phyloP scores from a whole-genome alignment of 1,140 invertebrate genomes.

The Ooceraea biroi region DNA sequence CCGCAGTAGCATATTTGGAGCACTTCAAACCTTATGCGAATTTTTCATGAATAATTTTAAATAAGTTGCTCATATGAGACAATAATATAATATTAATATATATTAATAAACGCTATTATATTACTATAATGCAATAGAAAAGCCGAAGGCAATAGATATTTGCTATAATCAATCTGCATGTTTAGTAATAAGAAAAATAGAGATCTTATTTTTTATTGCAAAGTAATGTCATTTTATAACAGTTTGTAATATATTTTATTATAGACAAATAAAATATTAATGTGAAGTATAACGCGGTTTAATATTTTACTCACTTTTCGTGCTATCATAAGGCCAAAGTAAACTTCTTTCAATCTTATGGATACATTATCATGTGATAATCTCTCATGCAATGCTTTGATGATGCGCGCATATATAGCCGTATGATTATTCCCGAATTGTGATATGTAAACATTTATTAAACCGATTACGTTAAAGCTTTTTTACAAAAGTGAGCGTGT shows the following conservation, averaged over 20 bases:
- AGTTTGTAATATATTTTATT: background rate
- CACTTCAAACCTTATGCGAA: conserved; percentile 80
- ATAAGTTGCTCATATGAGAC: background rate
- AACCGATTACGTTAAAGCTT: background rate
- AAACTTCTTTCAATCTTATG: conserved; percentile 54
- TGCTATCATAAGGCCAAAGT: conserved; percentile 25
- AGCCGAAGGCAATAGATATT: no score
- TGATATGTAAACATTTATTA: background rate
- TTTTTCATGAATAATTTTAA: conserved; percentile 74
- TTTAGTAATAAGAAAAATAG: no score
- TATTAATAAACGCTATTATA: no score
- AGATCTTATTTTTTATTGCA: no score
- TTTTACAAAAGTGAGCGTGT: background rate
- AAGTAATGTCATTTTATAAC: no score
- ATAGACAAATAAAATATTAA: background rate
- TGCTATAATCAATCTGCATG: no score
- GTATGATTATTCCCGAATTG: background rate
- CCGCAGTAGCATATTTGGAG: conserved; percentile 73
- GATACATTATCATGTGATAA: conserved; percentile 8
- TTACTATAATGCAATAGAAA: no score
- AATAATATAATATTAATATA: background rate
- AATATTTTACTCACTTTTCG: conserved; percentile 18
- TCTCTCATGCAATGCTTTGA: background rate
- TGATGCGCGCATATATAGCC: background rate
- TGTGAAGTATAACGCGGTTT: background rate